Conservation (phyloP, 2,113 vertebrate species). For the Notarius lentiginosus region DNA sequence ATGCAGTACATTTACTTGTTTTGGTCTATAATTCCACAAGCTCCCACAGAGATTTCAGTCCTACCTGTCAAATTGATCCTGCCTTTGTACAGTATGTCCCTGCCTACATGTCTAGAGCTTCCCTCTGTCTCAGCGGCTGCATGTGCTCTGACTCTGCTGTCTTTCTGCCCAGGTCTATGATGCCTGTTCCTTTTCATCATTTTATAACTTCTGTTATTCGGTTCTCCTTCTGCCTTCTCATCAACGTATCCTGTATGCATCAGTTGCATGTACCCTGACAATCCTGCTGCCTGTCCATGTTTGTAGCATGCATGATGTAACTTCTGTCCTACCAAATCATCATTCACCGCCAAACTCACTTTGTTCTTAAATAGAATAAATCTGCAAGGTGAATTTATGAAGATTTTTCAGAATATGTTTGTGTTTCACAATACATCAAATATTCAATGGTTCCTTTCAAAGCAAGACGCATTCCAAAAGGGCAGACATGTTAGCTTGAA, state of each 20-base stretch:
- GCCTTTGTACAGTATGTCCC: constrained; percentile 2
- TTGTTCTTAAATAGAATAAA: constrained; percentile 15
- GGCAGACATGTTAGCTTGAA: not conserved
- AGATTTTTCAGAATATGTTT: not conserved
- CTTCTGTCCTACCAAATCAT: constrained; percentile 2
- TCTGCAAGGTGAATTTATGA: not conserved
- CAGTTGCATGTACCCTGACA: not conserved
- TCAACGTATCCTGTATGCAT: not conserved
- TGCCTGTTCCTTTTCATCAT: constrained; percentile 9
- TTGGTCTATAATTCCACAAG: not conserved
- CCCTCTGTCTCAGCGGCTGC: not conserved
- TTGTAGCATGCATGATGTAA: constrained; percentile 9
- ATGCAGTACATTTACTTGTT: not conserved
- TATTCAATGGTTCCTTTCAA: not conserved
- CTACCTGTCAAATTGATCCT: constrained; percentile 1
- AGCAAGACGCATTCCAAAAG: not conserved
- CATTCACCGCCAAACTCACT: not conserved
- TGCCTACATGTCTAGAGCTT: constrained; percentile 7
- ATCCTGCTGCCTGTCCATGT: not conserved
- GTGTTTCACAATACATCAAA: not conserved
- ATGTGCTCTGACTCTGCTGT: not conserved
- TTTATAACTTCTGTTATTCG: constrained; percentile 8
- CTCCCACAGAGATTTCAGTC: not conserved
- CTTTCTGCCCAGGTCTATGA: not conserved
- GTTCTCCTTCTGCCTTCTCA: not conserved